Evolutionary conservation across 2,113 vertebrate genomes (phyloP).

Genomic region (Oriolus oriolus): DNA sequence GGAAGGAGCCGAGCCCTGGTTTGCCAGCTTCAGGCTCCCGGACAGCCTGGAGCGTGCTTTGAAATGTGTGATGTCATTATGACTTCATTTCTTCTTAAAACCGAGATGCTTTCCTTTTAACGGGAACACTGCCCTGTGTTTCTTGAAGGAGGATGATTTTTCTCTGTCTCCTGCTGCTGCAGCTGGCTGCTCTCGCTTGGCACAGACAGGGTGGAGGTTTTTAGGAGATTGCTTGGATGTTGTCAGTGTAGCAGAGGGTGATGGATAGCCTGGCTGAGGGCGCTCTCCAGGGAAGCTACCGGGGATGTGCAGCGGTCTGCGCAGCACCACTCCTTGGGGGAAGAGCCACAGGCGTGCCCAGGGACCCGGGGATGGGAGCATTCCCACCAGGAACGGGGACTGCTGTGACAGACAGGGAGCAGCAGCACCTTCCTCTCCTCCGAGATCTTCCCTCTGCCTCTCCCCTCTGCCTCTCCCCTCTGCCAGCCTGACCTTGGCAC

Average conservation of each 20-base stretch:
- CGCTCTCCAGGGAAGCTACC: background rate
- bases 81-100: background rate
- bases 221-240: background rate
- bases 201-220: background rate
- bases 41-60: background rate
- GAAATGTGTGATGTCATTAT: background rate
- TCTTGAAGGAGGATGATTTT: background rate
- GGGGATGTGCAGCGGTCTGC: background rate
- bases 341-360: background rate
- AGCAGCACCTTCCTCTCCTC: background rate
- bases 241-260: background rate
- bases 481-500: background rate
- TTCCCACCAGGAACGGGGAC: background rate
- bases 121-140: background rate
- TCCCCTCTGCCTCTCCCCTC: background rate
- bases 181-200: background rate
- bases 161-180: background rate
- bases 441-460: background rate
- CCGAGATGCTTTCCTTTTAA: background rate
- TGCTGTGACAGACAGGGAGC: background rate
- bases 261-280: background rate
- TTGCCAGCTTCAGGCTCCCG: background rate
- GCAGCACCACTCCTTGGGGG: background rate
- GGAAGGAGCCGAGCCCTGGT: background rate
- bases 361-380: background rate